Evolutionary conservation across 1,140 invertebrate species (phyloP).

Genomic region (Panagrolaimus sp.): DNA sequence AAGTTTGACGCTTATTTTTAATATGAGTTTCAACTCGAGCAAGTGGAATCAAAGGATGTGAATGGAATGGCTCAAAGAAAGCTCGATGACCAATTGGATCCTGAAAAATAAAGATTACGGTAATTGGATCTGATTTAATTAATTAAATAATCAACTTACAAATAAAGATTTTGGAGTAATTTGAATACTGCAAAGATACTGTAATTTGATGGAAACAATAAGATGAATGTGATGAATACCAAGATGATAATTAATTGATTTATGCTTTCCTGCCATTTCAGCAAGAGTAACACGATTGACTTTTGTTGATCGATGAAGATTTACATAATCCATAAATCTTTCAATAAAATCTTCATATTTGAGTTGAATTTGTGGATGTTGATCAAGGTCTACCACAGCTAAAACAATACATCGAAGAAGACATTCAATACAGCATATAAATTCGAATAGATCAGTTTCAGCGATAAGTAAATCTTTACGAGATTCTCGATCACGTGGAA

Average conservation of each 20-base stretch:
- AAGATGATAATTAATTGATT: conserved; percentile 42
- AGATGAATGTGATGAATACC: conserved; percentile 42
- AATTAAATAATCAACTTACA: too few species aligned
- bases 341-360: conserved; percentile 16
- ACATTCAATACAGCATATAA: conserved; percentile 27
- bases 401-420: conserved; percentile 24
- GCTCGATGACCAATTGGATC: conserved; percentile 37
- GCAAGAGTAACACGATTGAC: conserved; percentile 22
- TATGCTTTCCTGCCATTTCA: conserved; percentile 33
- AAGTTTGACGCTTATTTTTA: conserved; percentile 27
- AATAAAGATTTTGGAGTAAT: conserved; percentile 16
- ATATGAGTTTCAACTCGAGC: conserved; percentile 35
- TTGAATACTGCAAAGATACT: conserved; percentile 21
- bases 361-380: conserved; percentile 13
- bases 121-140: too few species aligned
- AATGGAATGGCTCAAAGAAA: conserved; percentile 37
- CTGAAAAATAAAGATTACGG: too few species aligned
- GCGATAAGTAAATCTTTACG: conserved; percentile 31
- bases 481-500: conserved; percentile 32
- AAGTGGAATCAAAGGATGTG: conserved; percentile 40
- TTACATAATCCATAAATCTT: neutral
- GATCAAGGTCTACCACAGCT: conserved; percentile 12
- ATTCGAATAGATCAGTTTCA: conserved; percentile 31
- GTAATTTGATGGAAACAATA: conserved; percentile 27
- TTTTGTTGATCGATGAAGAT: neutral